These are phyloP conservation scores for Cirrhinus molitorella DNA, from an alignment of 2,797 vertebrate genomes.

Conservation along the genomic window DNA sequence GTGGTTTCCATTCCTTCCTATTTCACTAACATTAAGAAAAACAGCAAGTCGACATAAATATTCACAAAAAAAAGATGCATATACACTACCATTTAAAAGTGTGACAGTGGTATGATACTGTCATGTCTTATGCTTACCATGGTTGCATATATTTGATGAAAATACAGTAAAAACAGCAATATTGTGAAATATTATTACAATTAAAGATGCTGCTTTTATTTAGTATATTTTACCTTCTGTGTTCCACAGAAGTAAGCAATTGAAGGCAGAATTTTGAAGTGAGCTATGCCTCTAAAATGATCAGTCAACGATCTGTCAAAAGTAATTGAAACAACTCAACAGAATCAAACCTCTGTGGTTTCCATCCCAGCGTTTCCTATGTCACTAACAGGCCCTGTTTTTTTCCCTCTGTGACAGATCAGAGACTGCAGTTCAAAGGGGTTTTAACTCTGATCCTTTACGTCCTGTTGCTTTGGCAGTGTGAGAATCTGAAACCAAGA, in stretches of 20 bases:
- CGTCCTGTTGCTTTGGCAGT: conserved; percentile 48
- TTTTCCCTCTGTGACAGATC: conserved; percentile 41
- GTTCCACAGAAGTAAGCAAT: neutral
- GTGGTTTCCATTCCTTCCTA: too few relatives aligned
- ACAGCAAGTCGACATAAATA: too few relatives aligned
- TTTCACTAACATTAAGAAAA: neutral
- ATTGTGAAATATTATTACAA: neutral
- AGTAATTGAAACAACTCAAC: neutral
- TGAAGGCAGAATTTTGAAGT: neutral
- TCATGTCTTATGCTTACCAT: neutral
- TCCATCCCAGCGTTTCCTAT: conserved; percentile 6
- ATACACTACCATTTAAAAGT: neutral
- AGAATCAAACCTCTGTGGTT: neutral
- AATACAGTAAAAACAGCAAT: neutral
- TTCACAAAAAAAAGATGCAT: neutral
- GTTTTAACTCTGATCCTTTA: conserved; percentile 51
- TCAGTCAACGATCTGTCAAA: neutral
- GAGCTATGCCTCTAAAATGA: neutral
- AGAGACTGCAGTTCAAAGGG: conserved; percentile 49
- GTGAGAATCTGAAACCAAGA: conserved; percentile 43
- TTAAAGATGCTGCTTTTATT: neutral
- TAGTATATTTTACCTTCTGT: neutral
- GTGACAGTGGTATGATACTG: neutral
- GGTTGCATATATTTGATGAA: neutral
- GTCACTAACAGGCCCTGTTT: conserved; percentile 38